Base-by-base conservation (phyloP, 2,888 invertebrate genomes). In the Tetranychus piercei region DNA sequence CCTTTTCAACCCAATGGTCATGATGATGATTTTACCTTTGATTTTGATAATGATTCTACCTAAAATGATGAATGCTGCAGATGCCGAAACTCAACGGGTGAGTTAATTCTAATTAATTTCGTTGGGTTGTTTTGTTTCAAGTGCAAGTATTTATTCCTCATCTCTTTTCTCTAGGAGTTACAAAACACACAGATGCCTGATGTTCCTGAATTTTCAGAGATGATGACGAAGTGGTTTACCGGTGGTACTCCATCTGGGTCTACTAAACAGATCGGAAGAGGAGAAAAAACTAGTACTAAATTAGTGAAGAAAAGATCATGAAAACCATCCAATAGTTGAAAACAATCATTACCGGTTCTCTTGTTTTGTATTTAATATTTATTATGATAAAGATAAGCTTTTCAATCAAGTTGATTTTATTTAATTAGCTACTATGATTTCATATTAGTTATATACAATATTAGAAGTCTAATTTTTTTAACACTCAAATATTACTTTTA, bases 21-120 rank as follows among this genome's bases (percentile, higher is more conserved):
- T 97, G 77, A 96, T 96, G 91, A 97, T 96, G 95, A 88, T 96
- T 34, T 82, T 96, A 78, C 96, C 96, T 0, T 84, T 96, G 45
- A 81, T 95, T 6, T 84, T 96, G 7, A 90, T 97, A 79, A 90
- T 95, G 88, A 86, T 96, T 77, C 83, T 96, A 80, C 95, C 96
- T 0, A 95, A 94, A 83, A 89, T 96, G 87, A 91, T 97, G 89
- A 95, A 93, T 81, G 83, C 85, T 70, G 83, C 83, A 73, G 97
- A 97, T 83, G 95, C 96, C 6, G 95, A 97, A 82, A 91, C 96
- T 2, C 92, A 94, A 81, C 94, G 94, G 83, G 87, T 87, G 80
- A 77, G 77, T 66, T 7, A 6, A 20, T 20, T 20, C 20, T 20
- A 66, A 1, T 20, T 66, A 66, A 18, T 66, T 20, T 66, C 66